Evolutionary conservation across 2,888 invertebrate genomes (phyloP).

Genomic region (Microdon myrmicae): DNA sequence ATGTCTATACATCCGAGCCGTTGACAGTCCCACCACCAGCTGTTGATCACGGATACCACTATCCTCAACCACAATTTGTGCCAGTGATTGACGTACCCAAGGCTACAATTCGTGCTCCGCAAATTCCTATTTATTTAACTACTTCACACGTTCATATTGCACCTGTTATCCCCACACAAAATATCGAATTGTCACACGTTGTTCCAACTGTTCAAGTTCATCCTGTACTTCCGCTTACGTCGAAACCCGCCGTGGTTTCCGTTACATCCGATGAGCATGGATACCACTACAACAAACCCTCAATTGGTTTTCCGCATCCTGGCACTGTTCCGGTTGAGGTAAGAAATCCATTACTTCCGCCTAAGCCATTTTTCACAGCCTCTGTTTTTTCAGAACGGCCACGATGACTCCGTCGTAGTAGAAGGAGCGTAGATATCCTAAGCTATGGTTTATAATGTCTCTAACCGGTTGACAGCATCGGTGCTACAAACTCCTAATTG

Average conservation of each 20-base stretch:
- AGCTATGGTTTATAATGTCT: constrained; percentile 2
- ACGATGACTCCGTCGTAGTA: constrained; percentile 3
- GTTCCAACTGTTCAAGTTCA: neutral
- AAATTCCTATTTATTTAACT: neutral
- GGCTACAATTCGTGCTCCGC: constrained; percentile 1
- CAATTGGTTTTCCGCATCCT: constrained; percentile 1
- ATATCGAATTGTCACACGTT: neutral
- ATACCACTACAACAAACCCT: neutral
- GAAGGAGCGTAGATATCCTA: neutral
- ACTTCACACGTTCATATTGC: neutral
- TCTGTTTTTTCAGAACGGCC: constrained; percentile 2
- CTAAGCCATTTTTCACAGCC: neutral
- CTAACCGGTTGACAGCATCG: constrained; percentile 3
- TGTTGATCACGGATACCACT: too few relatives aligned
- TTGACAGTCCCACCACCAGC: neutral
- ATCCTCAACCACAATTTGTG: too few relatives aligned
- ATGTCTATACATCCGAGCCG: neutral
- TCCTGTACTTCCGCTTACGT: neutral
- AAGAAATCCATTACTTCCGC: neutral
- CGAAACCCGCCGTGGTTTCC: neutral
- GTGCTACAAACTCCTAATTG: constrained; percentile 12
- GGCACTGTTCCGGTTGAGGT: neutral
- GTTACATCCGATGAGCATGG: neutral
- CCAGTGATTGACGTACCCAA: neutral
- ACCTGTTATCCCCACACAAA: constrained; percentile 2